A percentile compares a stretch with the other conserved stretches of the same genome.
Evolutionary conservation across 2,113 vertebrate genomes (phyloP).

Genomic region (Nothoprocta perdicaria): DNA sequence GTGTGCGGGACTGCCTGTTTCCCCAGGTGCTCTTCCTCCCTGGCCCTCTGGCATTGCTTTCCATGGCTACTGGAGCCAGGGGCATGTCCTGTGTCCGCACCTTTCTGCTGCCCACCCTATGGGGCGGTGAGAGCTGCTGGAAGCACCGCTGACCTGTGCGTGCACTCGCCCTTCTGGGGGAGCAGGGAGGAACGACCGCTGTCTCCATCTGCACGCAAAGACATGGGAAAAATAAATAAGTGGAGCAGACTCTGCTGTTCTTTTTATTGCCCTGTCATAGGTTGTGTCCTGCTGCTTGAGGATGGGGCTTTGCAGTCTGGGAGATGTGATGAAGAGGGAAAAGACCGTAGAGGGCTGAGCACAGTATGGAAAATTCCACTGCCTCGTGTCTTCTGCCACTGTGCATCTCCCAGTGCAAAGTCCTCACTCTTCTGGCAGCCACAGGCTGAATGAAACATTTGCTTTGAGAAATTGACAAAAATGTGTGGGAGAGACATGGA

Average conservation of each 20-base stretch:
- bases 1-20: not conserved
- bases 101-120: not conserved
- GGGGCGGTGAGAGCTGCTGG: not conserved
- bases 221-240: not conserved
- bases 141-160: rapidly evolving
- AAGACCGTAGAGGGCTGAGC: not conserved
- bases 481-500: rapidly evolving
- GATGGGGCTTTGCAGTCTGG: not conserved
- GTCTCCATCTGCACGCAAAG: not conserved
- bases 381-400: not conserved
- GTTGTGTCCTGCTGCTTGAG: not conserved
- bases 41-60: rapidly evolving
- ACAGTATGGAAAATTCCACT: not conserved
- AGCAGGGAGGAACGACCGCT: not conserved
- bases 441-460: not conserved
- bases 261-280: not conserved
- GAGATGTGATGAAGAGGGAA: not conserved
- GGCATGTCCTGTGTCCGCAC: rapidly evolving
- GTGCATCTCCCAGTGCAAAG: not conserved
- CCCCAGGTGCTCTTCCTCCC: not conserved
- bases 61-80: not conserved
- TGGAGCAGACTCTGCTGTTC: not conserved
- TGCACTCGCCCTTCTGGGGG: rapidly evolving
- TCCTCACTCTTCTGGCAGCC: not conserved
- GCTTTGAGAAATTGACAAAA: not conserved